Evolutionary conservation across 2,113 vertebrate species (phyloP).

Genomic region (Atrichornis clamosus): DNA sequence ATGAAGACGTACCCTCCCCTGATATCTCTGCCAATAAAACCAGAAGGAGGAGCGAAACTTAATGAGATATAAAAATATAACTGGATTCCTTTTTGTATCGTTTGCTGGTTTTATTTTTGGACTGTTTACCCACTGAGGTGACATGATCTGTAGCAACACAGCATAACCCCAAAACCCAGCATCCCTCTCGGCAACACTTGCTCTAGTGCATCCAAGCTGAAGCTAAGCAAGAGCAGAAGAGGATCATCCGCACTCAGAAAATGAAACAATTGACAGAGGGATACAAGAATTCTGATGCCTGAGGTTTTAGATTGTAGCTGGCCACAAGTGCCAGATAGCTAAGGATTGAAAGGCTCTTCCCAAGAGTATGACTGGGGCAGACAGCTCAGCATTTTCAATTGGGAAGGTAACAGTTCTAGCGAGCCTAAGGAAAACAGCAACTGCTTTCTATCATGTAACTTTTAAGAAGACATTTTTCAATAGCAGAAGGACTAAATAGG

Average conservation of each 20-base stretch:
- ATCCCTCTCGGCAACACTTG: slow-evolving; percentile 21
- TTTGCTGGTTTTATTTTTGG: slow-evolving; percentile 66
- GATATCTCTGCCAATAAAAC: not conserved
- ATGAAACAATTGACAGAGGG: slow-evolving; percentile 53
- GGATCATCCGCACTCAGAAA: slow-evolving; percentile 49
- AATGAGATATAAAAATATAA: slow-evolving; percentile 56
- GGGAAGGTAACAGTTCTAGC: not conserved
- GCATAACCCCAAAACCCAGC: slow-evolving; percentile 49
- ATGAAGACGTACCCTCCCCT: not conserved
- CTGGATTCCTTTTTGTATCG: slow-evolving; percentile 49
- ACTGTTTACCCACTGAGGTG: slow-evolving; percentile 61
- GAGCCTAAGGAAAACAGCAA: slow-evolving; percentile 27
- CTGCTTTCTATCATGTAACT: slow-evolving; percentile 6
- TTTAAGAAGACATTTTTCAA: not conserved
- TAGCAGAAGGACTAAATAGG: not conserved
- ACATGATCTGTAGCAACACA: slow-evolving; percentile 64
- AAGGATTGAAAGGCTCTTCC: not conserved
- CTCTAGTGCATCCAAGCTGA: slow-evolving; percentile 48
- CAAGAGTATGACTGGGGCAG: not conserved
- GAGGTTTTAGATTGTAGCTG: slow-evolving; percentile 52
- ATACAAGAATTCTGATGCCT: slow-evolving; percentile 60
- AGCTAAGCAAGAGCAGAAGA: slow-evolving; percentile 43
- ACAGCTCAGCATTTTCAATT: slow-evolving; percentile 18
- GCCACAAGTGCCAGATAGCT: slow-evolving; percentile 33
- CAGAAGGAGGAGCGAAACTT: slow-evolving; percentile 4